These are phyloP conservation scores for Chelonus formosanus DNA, from an alignment of 2,888 invertebrate genomes.

Conservation along the genomic window DNA sequence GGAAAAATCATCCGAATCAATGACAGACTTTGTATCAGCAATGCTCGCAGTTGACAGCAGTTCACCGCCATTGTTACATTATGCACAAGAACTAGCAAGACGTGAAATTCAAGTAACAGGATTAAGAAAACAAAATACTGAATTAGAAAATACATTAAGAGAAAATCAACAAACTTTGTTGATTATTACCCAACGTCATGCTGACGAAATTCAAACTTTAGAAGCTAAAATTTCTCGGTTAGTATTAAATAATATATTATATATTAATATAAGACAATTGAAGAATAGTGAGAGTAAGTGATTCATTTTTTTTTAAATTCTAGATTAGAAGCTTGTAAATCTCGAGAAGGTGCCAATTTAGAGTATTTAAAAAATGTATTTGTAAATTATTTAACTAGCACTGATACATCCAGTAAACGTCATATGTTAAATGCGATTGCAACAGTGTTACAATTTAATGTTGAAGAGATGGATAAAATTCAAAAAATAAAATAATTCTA, in stretches of 20 bases:
- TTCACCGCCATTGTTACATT: slow-evolving; percentile 78
- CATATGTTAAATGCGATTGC: slow-evolving; percentile 92
- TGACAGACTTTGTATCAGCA: slow-evolving; percentile 57
- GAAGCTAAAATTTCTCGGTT: slow-evolving; percentile 60
- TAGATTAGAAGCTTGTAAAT: slow-evolving; percentile 73
- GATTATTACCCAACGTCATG: slow-evolving; percentile 55
- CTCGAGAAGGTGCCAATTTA: slow-evolving; percentile 84
- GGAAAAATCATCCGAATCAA: slow-evolving; percentile 47
- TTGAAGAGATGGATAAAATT: slow-evolving; percentile 71
- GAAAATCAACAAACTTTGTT: slow-evolving; percentile 60
- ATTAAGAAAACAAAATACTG: slow-evolving; percentile 78
- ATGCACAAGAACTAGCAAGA: slow-evolving; percentile 82
- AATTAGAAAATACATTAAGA: slow-evolving; percentile 60
- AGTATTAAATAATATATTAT: neutral
- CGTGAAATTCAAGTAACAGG: slow-evolving; percentile 81
- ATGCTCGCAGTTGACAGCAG: slow-evolving; percentile 68
- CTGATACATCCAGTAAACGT: slow-evolving; percentile 73
- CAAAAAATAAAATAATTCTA: slow-evolving; percentile 45
- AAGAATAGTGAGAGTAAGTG: no score
- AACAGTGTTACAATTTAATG: slow-evolving; percentile 83
- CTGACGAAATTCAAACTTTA: slow-evolving; percentile 54
- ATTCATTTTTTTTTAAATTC: neutral
- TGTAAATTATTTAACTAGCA: slow-evolving; percentile 79
- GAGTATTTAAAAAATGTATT: slow-evolving; percentile 93
- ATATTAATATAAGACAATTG: slow-evolving; percentile 4